These are phyloP conservation scores for Sesia bembeciformis DNA, from an alignment of 2,888 invertebrate species.

Conservation along the genomic window DNA sequence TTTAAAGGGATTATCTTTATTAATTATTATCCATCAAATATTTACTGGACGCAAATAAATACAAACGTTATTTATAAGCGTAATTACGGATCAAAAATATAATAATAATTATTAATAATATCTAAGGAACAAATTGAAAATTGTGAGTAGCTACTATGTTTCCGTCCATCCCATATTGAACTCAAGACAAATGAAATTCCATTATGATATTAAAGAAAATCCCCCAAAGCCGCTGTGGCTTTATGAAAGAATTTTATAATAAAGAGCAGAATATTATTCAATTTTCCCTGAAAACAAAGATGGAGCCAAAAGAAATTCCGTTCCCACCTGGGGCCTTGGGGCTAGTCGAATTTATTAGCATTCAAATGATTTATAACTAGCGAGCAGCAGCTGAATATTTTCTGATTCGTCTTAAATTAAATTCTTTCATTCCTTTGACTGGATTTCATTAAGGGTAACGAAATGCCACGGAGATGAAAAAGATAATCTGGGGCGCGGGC, in stretches of 20 bases:
- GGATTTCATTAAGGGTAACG: constrained; percentile 70
- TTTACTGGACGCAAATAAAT: too few species aligned
- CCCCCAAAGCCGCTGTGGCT: constrained; percentile 55
- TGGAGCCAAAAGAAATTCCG: constrained; percentile 61
- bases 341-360: constrained; percentile 73
- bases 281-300: constrained; percentile 65
- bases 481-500: constrained; percentile 45
- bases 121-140: too few species aligned
- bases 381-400: constrained; percentile 70
- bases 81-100: too few species aligned
- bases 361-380: constrained; percentile 75
- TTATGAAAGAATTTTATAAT: constrained; percentile 68
- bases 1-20: not conserved
- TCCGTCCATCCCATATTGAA: constrained; percentile 28
- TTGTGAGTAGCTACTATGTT: constrained; percentile 6
- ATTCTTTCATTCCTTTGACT: constrained; percentile 72
- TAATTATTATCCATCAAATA: not conserved
- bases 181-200: constrained; percentile 59
- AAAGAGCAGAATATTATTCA: constrained; percentile 65
- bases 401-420: constrained; percentile 73
- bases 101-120: too few species aligned
- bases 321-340: constrained; percentile 60
- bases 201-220: constrained; percentile 64
- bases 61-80: too few species aligned
- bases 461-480: constrained; percentile 62